Percentiles rank a stretch among this genome's conserved stretches.
Evolutionary conservation across 2,113 vertebrate species (phyloP).

Genomic region (Callithrix jacchus): DNA sequence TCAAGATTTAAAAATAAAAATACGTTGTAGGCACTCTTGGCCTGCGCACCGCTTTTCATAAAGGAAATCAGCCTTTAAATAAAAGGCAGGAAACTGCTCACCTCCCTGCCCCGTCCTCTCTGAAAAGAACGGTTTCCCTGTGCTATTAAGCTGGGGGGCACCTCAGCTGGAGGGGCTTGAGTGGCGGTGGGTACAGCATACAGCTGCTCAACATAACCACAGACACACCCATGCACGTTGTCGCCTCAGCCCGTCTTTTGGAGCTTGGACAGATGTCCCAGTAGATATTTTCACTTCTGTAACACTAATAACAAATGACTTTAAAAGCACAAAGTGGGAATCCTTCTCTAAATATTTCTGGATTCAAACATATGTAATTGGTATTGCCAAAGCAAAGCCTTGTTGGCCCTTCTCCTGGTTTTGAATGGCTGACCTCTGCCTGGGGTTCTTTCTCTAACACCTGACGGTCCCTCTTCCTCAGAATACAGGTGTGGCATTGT

Average conservation of each 20-base stretch:
- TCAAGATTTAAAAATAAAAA: not conserved
- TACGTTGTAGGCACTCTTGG: not conserved
- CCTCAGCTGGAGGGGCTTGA: rapidly evolving
- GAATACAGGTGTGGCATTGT: not conserved
- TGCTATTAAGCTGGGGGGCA: not conserved
- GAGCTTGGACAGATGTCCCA: not conserved
- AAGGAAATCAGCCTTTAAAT: not conserved
- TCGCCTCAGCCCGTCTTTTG: not conserved
- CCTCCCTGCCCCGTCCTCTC: not conserved
- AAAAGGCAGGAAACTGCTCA: not conserved
- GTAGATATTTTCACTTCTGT: not conserved
- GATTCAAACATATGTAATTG: not conserved
- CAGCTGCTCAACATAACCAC: rapidly evolving
- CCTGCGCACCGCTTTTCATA: not conserved
- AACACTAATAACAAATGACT: not conserved
- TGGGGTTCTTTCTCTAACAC: not conserved
- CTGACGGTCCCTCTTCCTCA: not conserved
- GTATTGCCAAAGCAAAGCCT: not conserved
- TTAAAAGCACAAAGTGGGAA: not conserved
- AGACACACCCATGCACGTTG: not conserved
- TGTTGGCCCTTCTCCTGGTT: not conserved
- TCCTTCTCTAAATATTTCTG: not conserved
- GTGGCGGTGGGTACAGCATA: rapidly evolving
- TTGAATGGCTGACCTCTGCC: not conserved
- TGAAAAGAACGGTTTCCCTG: not conserved